Percentiles rank a stretch among this genome's conserved stretches.
Conservation (phyloP, 2,113 vertebrate species). For the Brachypodius melanocephalos region DNA sequence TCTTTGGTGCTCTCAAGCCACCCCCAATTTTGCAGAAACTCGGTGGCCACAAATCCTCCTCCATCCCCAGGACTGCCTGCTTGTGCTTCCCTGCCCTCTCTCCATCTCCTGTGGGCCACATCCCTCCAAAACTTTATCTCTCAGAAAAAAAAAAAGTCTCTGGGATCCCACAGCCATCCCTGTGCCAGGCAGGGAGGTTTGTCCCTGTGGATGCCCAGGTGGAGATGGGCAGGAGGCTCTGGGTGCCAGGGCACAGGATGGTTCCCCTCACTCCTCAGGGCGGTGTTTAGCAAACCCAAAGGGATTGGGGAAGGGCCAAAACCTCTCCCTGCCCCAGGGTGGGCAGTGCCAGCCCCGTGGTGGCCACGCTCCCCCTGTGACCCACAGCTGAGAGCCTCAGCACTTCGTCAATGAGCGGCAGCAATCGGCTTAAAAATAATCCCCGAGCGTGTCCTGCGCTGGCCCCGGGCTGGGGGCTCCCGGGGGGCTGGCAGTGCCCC, state of each 20-base stretch:
- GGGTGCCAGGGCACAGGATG: not conserved
- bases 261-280: not conserved
- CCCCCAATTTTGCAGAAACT: not conserved
- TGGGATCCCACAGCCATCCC: not conserved
- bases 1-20: not conserved
- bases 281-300: not conserved
- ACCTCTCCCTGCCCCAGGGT: too few species aligned
- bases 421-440: not conserved
- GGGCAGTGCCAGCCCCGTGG: not conserved
- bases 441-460: not conserved
- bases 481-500: fast-evolving
- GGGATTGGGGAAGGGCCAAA: not conserved
- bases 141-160: not conserved
- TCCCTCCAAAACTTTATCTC: not conserved
- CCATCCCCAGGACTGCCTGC: not conserved
- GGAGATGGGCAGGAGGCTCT: not conserved
- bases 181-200: not conserved
- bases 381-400: not conserved
- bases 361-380: not conserved
- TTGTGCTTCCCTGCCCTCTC: not conserved
- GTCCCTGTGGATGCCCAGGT: not conserved
- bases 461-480: not conserved
- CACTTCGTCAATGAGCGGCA: not conserved
- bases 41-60: not conserved
- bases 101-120: not conserved